These are phyloP conservation scores for Synanceia verrucosa DNA, from an alignment of 2,797 vertebrate species.

Conservation along the genomic window DNA sequence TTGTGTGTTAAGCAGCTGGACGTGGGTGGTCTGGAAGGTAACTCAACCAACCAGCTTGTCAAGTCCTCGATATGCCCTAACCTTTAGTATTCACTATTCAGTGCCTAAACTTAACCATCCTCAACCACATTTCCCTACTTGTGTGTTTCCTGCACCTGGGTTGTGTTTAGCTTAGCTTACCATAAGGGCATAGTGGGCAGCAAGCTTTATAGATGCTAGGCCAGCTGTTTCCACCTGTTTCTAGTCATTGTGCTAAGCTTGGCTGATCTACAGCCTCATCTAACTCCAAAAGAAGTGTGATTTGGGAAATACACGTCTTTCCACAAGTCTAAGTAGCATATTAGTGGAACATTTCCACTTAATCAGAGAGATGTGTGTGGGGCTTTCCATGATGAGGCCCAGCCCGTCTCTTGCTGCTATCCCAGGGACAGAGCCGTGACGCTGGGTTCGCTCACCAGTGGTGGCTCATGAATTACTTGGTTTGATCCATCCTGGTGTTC, in stretches of 20 bases:
- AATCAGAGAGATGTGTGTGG: conserved; percentile 14
- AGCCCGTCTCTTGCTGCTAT: conserved; percentile 24
- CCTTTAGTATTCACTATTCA: no score
- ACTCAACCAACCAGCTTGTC: no score
- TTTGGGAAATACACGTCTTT: neutral
- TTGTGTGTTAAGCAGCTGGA: neutral
- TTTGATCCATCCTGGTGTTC: conserved; percentile 74
- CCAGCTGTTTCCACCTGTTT: neutral
- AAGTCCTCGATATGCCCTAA: no score
- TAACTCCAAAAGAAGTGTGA: neutral
- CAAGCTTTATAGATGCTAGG: neutral
- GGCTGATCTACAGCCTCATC: neutral
- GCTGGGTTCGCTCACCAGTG: conserved; percentile 27
- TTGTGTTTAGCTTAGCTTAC: neutral
- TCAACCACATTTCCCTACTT: no score
- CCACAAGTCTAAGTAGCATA: neutral
- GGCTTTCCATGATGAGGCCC: conserved; percentile 53
- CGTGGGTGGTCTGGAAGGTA: no score
- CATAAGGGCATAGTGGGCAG: neutral
- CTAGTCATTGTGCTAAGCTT: neutral
- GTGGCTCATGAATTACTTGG: conserved; percentile 48
- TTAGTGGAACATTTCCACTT: conserved; percentile 12
- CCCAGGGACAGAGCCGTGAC: conserved; percentile 34
- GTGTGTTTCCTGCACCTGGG: no score
- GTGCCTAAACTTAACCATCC: no score